phyloP scores from a whole-genome alignment of 2,113 vertebrate species.

The Cyphomyrus discorhynchus region DNA sequence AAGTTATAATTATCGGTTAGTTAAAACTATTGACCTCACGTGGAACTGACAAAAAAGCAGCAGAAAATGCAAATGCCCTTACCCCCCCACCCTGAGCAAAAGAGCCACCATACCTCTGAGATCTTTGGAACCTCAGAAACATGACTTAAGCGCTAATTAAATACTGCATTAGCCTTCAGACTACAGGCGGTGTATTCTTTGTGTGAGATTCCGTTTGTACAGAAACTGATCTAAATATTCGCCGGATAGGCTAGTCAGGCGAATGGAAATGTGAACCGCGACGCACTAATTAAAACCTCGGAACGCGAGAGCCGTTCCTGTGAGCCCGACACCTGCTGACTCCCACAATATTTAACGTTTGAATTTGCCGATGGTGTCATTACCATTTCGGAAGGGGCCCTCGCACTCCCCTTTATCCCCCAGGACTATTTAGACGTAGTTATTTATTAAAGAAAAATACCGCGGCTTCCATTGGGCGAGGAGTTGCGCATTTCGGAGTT shows the following conservation, averaged over 20 bases:
- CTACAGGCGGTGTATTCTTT: background rate
- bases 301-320: constrained; percentile 45
- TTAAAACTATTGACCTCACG: background rate
- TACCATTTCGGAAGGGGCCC: constrained; percentile 65
- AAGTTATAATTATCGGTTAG: background rate
- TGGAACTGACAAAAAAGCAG: too few relatives aligned
- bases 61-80: background rate
- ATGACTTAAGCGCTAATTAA: constrained; percentile 14
- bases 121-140: background rate
- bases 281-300: constrained; percentile 61
- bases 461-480: constrained; percentile 10
- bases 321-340: constrained; percentile 64
- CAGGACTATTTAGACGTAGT: constrained; percentile 46
- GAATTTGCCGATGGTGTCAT: constrained; percentile 66
- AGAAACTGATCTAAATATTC: constrained; percentile 24
- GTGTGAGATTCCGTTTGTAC: background rate
- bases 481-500: constrained; percentile 17
- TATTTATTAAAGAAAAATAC: constrained; percentile 43
- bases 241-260: constrained; percentile 43
- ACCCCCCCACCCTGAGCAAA: background rate
- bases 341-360: constrained; percentile 64
- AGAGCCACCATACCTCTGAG: background rate
- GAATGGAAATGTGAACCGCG: constrained; percentile 50
- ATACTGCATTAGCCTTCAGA: constrained; percentile 11
- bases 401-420: constrained; percentile 34